These are phyloP conservation scores for Philereme transversata DNA, from an alignment of 2,888 invertebrate species.

Conservation along the genomic window DNA sequence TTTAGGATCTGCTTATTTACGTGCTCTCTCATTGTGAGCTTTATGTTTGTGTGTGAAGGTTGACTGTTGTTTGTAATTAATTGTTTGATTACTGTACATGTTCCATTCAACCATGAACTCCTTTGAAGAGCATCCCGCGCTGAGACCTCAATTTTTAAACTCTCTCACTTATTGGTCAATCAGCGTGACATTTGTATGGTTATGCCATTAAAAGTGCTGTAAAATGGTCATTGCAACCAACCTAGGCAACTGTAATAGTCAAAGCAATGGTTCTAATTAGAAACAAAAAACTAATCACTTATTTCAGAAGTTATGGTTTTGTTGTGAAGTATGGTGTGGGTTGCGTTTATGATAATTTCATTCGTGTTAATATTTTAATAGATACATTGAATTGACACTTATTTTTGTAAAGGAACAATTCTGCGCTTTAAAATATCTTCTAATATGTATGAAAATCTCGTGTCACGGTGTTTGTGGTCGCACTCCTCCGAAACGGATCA, in stretches of 20 bases:
- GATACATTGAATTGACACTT: too few relatives aligned
- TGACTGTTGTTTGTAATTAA: conserved; percentile 45
- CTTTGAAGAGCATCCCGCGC: conserved; percentile 80
- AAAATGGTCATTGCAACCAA: conserved; percentile 58
- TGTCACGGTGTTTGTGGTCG: too few relatives aligned
- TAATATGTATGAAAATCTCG: too few relatives aligned
- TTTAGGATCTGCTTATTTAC: conserved; percentile 68
- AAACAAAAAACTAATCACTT: neutral
- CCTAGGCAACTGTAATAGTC: too few relatives aligned
- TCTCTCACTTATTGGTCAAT: conserved; percentile 81
- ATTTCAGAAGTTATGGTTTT: too few relatives aligned
- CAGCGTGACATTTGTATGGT: conserved; percentile 75
- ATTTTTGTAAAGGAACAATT: too few relatives aligned
- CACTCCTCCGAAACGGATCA: too few relatives aligned
- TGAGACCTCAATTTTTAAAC: conserved; percentile 81
- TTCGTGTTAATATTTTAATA: too few relatives aligned
- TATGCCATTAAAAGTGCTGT: conserved; percentile 58
- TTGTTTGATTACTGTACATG: conserved; percentile 70
- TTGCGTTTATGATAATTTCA: too few relatives aligned
- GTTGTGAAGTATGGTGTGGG: too few relatives aligned
- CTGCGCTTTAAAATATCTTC: too few relatives aligned
- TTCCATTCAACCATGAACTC: conserved; percentile 82
- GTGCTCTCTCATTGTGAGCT: conserved; percentile 60
- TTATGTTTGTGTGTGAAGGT: conserved; percentile 54
- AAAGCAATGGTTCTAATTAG: neutral